Base-by-base conservation (phyloP, 2,113 vertebrate genomes). In the Tenebrosternarchus preto region DNA sequence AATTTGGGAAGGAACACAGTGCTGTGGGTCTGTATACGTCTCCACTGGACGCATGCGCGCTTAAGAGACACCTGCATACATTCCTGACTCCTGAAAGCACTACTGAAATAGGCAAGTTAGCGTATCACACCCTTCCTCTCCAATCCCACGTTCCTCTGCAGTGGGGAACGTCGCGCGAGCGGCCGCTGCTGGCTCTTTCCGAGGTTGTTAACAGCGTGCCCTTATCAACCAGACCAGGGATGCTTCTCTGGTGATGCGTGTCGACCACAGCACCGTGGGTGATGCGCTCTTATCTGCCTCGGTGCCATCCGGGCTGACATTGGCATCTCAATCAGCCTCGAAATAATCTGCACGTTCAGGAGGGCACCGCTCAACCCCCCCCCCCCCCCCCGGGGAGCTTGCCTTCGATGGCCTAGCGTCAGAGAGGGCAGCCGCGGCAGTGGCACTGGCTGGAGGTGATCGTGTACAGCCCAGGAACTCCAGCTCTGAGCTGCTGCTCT, bases 311-410 rank as follows among this genome's bases (percentile, higher is more conserved):
- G 83, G n/a, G 88, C 89, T 92, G 92, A 93, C 89, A 87, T 89
- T 93, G 90, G 91, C 90, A 73, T 93, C 93, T 93, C 92, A 93
- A 92, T 93, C 92, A 92, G 90, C 92, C 92, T 94, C 93, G 92
- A 92, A 92, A 92, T 94, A 93, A 93, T 93, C 90, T 91, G 88
- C 90, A n/a, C 89, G 89, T 83, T 89, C 86, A 87, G 83, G 85
- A 88, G 83, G 67, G 60, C 87, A 69, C 20, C 67, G 43, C 75
- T 77, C 53, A 85, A n/a, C n/a, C n/a, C n/a, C n/a, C n/a, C n/a
- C n/a, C n/a, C n/a, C n/a, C n/a, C n/a, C n/a, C 83, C 80, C 43
- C 43, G 43, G 80, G 86, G 87, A 87, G 85, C 85, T 82, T 16
- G 16, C 24, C 15, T 50, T 50, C 24, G 46, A 64, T n/a, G 79